Base-by-base conservation (phyloP, 2,888 invertebrate genomes). In the Mechanitis messenoides region DNA sequence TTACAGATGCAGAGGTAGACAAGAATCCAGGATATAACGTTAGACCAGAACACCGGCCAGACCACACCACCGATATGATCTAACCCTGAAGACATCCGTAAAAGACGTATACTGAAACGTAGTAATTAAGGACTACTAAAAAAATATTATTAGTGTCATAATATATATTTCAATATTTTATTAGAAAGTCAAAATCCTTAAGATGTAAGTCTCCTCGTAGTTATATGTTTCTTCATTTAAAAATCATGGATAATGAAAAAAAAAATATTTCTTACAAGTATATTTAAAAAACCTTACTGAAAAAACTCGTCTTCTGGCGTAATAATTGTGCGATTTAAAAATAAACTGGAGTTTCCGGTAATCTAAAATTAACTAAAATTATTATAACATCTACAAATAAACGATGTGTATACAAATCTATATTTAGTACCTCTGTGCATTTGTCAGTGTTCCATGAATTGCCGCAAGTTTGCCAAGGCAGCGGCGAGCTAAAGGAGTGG, bases 301-400 rank as follows among this genome's bases (percentile, higher is more conserved):
- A 95, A 96, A 82, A 95, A 96, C 81, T 96, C 95, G 77, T 96
- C 95, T 7, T 95, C 93, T 0, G 95, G 94, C 1, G 95, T 95
- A 69, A 92, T 91, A 38, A 91, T 78, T 47, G 84, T 77, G 45
- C 77, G 79, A 68, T 86, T 86, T 38, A 77, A 78, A 50, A 71
- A 68, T 58, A 80, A 75, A 55, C 77, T 85, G 12, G 79, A 72
- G 69, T 85, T 85, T 60, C 80, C 81, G 64, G 84, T 79, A 61
- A 90, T 74, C 92, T 92, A 77, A 66, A 83, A 84, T 68, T 58
- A 33, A 47, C 38, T 47, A 67, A 61, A 46, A 54, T 56, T 54
- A 56, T 55, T 54, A 65, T 55, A 62, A 54, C 45, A 59, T 57
- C 38, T 47, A 46, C 33, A 33, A 58, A 56, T 53, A 31, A 56